phyloP scores from a whole-genome alignment of 2,888 invertebrate species.

The Diarsia dahlii region DNA sequence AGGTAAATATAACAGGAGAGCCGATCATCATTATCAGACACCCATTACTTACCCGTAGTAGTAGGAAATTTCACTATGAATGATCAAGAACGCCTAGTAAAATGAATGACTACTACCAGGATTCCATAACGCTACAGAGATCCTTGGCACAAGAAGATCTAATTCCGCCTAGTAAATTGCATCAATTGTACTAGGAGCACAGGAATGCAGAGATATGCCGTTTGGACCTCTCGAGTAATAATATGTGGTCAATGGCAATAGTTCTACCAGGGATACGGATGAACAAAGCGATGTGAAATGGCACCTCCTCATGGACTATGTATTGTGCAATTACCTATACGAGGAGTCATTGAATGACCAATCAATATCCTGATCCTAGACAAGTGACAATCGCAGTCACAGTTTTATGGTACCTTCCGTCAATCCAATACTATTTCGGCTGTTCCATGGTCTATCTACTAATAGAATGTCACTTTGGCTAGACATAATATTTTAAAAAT shows the following conservation, averaged over 20 bases:
- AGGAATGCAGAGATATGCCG: conserved; percentile 34
- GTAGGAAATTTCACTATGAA: neutral
- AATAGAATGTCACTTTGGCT: neutral
- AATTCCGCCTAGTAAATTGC: conserved; percentile 33
- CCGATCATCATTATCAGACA: neutral
- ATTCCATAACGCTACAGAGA: conserved; percentile 27
- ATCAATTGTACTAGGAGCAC: conserved; percentile 54
- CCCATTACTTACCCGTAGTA: neutral
- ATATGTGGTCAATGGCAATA: conserved; percentile 18
- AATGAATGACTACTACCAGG: conserved; percentile 35
- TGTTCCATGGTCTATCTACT: neutral
- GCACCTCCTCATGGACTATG: no score
- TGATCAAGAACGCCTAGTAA: neutral
- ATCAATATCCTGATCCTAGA: neutral
- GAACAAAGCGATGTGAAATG: conserved; percentile 27
- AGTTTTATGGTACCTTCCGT: neutral
- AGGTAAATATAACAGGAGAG: neutral
- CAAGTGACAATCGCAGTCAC: neutral
- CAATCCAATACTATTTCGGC: neutral
- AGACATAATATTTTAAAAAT: neutral
- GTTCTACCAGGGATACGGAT: conserved; percentile 41
- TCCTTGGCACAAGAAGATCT: neutral
- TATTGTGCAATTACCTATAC: conserved; percentile 25
- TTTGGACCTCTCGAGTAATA: conserved; percentile 21
- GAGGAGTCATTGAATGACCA: neutral